Evolutionary conservation across 2,888 invertebrate species (phyloP).

Genomic region (Achlya flavicornis): DNA sequence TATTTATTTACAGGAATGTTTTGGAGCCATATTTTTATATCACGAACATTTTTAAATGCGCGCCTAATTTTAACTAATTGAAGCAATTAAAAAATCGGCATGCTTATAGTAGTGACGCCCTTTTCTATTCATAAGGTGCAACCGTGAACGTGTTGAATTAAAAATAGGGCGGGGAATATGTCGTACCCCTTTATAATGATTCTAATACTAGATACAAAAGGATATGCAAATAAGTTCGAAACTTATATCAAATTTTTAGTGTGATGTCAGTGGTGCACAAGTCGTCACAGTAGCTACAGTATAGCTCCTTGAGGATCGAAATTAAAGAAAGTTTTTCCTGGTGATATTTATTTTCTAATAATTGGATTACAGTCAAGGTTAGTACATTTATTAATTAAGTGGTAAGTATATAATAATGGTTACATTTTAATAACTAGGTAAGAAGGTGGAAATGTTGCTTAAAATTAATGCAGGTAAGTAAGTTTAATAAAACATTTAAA

Average conservation of each 20-base stretch:
- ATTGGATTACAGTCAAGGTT: slow-evolving; percentile 37
- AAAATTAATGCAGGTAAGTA: background rate
- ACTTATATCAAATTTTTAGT: slow-evolving; percentile 46
- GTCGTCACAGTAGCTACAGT: slow-evolving; percentile 58
- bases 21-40: no score
- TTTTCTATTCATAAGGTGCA: slow-evolving; percentile 10
- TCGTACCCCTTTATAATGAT: slow-evolving; percentile 53
- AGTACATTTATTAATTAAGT: slow-evolving; percentile 20
- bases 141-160: slow-evolving; percentile 18
- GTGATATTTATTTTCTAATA: slow-evolving; percentile 54
- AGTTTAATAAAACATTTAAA: background rate
- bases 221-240: slow-evolving; percentile 60
- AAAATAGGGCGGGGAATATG: slow-evolving; percentile 58
- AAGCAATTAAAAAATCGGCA: background rate
- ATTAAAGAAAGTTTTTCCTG: slow-evolving; percentile 44
- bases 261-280: slow-evolving; percentile 60
- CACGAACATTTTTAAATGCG: background rate
- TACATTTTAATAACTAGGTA: slow-evolving; percentile 1
- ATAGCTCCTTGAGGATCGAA: slow-evolving; percentile 21
- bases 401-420: background rate
- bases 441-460: background rate
- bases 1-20: no score
- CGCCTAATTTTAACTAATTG: background rate
- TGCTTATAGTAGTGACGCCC: slow-evolving; percentile 15
- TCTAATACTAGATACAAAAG: slow-evolving; percentile 49